Evolutionary conservation across 2,113 vertebrate species (phyloP).

Genomic region (Mesoclemmys tuberculata): DNA sequence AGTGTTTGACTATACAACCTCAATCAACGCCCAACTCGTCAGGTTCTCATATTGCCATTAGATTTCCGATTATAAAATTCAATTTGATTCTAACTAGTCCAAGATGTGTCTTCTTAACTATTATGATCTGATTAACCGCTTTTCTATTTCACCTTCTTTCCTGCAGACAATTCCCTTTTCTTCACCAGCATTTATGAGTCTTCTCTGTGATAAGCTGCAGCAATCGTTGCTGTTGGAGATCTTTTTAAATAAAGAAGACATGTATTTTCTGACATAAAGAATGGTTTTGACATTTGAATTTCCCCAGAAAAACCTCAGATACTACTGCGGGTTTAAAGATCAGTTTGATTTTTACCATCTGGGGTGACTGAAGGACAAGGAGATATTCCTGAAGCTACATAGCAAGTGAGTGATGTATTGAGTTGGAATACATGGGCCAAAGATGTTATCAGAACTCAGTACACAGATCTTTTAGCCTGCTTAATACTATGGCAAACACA

Average conservation of each 20-base stretch:
- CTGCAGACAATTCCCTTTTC: slow-evolving; percentile 43
- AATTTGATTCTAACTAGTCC: slow-evolving; percentile 33
- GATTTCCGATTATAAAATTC: background rate
- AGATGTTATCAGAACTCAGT: background rate
- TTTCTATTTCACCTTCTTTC: slow-evolving; percentile 56
- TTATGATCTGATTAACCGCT: background rate
- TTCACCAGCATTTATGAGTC: background rate
- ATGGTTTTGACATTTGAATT: background rate
- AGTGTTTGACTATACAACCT: background rate
- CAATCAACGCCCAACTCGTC: background rate
- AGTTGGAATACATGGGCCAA: background rate
- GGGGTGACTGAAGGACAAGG: background rate
- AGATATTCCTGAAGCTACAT: background rate
- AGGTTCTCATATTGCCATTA: background rate
- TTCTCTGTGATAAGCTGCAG: background rate
- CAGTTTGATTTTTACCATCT: background rate
- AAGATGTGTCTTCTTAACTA: background rate
- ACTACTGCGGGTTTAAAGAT: background rate
- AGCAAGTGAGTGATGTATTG: background rate
- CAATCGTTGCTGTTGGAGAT: background rate
- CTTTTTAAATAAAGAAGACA: background rate
- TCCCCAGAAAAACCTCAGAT: background rate
- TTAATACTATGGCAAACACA: too few species aligned
- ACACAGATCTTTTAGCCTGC: background rate
- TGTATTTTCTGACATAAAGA: background rate